Evolutionary conservation across 2,797 vertebrate species (phyloP).

Genomic region (Remorina albescens): DNA sequence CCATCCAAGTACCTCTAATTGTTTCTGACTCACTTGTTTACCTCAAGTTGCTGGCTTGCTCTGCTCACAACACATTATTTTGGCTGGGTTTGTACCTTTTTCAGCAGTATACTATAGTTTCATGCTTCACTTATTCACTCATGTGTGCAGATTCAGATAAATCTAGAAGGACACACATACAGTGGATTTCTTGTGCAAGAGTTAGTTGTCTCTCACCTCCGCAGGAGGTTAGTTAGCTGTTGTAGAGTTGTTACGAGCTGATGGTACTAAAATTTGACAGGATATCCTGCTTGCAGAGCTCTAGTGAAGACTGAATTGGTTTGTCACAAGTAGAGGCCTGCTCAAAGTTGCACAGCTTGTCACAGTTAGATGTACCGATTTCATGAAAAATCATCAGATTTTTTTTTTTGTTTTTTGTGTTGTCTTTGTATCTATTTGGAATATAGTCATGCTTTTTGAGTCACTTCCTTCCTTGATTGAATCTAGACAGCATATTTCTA

Average conservation of each 20-base stretch:
- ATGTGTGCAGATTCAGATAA: constrained; percentile 17
- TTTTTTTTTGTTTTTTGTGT: neutral
- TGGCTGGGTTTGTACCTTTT: constrained; percentile 25
- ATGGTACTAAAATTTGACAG: constrained; percentile 75
- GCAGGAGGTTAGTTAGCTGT: constrained; percentile 33
- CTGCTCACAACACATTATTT: constrained; percentile 37
- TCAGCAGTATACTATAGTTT: constrained; percentile 24
- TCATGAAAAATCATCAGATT: neutral
- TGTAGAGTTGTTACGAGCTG: constrained; percentile 40
- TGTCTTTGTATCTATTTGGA: neutral
- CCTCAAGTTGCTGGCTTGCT: constrained; percentile 53
- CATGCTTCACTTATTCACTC: constrained; percentile 11
- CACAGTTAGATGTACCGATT: neutral
- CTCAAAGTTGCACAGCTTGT: constrained; percentile 4
- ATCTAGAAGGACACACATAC: neutral
- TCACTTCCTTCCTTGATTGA: constrained; percentile 54
- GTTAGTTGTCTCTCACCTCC: neutral
- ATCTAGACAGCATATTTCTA: constrained; percentile 46
- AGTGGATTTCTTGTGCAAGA: neutral
- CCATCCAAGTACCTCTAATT: constrained; percentile 60
- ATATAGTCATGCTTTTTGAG: neutral
- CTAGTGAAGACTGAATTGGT: constrained; percentile 37
- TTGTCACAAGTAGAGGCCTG: constrained; percentile 43
- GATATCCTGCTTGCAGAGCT: constrained; percentile 84
- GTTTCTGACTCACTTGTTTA: constrained; percentile 75